Evolutionary conservation across 1,140 invertebrate genomes (phyloP), one percentile per base, ranked within the genome.

Genomic region (Ostrea edulis): DNA sequence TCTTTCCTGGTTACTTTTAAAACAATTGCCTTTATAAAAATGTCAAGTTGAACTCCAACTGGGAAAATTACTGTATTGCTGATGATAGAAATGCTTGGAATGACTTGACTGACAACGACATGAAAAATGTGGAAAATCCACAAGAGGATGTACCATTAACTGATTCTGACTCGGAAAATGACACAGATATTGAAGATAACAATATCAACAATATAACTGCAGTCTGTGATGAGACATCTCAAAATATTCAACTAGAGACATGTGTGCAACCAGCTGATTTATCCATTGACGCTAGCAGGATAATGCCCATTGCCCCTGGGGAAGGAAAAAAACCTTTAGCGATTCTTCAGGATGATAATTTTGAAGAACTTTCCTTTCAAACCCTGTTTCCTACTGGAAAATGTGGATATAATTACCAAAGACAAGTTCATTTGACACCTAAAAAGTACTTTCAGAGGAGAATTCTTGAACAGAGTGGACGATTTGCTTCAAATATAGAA

Each of bases 361-460:
- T 89, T 89, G 88, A 89, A 86, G 88, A 89, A 84, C 65, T 86
- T 4, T 52, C 81, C 52, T 89, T 89, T 53, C 88, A 82, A 51
- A 84, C 82, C 17, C 52, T 89, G 65, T 87, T 89, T 77, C 88
- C 88, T 20, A 84, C 86, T 62, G 86, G 88, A 81, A 54, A 89
- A 82, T 89, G 87, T 87, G 88, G 86, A n/a, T 87, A 87, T 25
- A 89, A 35, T 51, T 84, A 68, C 58, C 53, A 87, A 55, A 58
- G 89, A 65, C 62, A 82, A 82, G 84, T 87, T 53, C 68, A 53
- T 85, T 55, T 89, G 17, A 87, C 86, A 81, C 86, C 68, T n/a
- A 89, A 87, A 54, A 89, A 89, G 44, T 89, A 89, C 84, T 86
- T 89, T 53, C 85, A 86, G 58, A 84, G 65, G 51, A 62, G 88